Evolutionary conservation across 2,888 invertebrate genomes (phyloP).

Genomic region (Hydriomena furcata): DNA sequence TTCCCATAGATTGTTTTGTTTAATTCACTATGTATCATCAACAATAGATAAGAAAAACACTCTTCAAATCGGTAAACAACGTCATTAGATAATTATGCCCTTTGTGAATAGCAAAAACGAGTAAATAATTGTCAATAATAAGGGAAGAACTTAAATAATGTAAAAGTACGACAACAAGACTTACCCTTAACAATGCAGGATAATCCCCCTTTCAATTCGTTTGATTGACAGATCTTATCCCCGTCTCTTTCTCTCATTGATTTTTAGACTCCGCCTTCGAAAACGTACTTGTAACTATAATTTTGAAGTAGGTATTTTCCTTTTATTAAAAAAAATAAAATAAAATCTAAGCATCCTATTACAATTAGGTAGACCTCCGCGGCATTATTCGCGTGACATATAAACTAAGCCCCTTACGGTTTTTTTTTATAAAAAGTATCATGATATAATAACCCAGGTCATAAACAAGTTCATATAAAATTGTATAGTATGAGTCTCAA

Average conservation of each 20-base stretch:
- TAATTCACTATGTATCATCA: no score
- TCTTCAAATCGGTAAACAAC: constrained; percentile 48
- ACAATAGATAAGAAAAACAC: constrained; percentile 10
- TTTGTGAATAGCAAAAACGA: constrained; percentile 29
- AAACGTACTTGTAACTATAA: constrained; percentile 1
- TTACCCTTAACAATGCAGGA: constrained; percentile 37
- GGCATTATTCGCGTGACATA: no score
- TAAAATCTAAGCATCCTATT: no score
- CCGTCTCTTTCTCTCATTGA: constrained; percentile 44
- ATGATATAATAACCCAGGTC: no score
- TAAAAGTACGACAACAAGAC: constrained; percentile 29
- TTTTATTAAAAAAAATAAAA: no score
- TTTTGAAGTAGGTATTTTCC: not conserved
- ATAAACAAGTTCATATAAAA: no score
- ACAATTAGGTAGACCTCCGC: no score
- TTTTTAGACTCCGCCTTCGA: constrained; percentile 50
- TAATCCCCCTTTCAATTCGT: constrained; percentile 46
- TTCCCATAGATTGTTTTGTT: no score
- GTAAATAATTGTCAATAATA: constrained; percentile 16
- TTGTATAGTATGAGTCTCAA: not conserved
- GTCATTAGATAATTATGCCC: constrained; percentile 45
- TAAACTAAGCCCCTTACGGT: no score
- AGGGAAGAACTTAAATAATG: constrained; percentile 5
- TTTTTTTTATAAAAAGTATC: no score
- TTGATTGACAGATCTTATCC: constrained; percentile 63